These are phyloP conservation scores for Euura saliciscinereae DNA, from an alignment of 1,140 invertebrate genomes.

Conservation along the genomic window DNA sequence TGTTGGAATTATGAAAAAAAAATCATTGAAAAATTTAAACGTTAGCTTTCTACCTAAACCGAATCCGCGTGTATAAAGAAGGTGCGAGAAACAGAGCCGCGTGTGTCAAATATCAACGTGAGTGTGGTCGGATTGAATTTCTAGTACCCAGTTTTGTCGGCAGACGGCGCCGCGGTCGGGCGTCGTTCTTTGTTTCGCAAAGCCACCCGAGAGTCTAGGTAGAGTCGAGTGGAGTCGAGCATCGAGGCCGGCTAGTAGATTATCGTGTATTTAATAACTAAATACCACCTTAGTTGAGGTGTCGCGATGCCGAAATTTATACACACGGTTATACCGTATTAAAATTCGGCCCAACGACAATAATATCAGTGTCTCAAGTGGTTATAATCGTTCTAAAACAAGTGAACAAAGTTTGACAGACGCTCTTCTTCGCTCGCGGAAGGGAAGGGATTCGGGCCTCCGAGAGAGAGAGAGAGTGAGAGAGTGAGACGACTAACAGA, in stretches of 20 bases:
- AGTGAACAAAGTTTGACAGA: no score
- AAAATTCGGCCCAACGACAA: no score
- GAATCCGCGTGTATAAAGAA: neutral
- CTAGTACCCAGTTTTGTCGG: neutral
- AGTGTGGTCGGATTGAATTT: neutral
- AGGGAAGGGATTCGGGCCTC: neutral
- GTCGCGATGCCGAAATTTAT: neutral
- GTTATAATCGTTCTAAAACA: neutral
- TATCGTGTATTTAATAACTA: constrained; percentile 10
- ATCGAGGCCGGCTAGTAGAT: constrained; percentile 43
- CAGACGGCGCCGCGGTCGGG: constrained; percentile 38
- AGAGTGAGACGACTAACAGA: constrained; percentile 13
- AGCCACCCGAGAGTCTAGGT: constrained; percentile 41
- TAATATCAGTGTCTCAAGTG: neutral
- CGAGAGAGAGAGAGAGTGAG: neutral
- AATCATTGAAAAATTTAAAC: no score
- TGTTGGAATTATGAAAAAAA: neutral
- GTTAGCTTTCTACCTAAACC: no score
- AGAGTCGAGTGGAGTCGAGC: constrained; percentile 35
- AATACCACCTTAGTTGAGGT: neutral
- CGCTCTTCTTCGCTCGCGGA: no score
- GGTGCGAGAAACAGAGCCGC: neutral
- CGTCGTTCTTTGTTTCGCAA: constrained; percentile 61
- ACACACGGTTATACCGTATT: neutral
- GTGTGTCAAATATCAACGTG: neutral